Base-by-base conservation (phyloP, 1,140 invertebrate species). In the Zaprionus capensis region DNA sequence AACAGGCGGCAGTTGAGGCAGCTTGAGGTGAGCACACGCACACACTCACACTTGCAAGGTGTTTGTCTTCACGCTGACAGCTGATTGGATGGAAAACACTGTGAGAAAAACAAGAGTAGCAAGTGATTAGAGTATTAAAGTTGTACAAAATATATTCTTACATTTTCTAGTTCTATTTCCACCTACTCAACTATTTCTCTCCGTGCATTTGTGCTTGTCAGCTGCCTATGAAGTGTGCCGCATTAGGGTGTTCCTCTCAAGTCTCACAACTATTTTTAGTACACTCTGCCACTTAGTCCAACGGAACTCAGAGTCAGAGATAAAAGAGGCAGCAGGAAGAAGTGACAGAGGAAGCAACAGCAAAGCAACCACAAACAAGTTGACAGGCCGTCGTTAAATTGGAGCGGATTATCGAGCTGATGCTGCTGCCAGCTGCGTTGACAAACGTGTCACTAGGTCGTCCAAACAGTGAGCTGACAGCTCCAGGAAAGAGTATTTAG, bases 361-460 rank as follows among this genome's bases (percentile, higher is more conserved):
- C 9, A 41, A 46, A 44, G 41, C 41, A 49, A 41, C 26, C 58
- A 36, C 56, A 67, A 63, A 71, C 55, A 70, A 63, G 55, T 70
- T 78, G 71, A 66, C 71, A 78, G 56, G 22, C 63, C 51, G 67
- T 67, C 51, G 72, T 68, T 71, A 66, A 76, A 79, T 55, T 75
- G 72, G 49, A 46, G 49, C 63, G 64, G 79, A 79, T 81, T 71
- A 81, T 78, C 61, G 69, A 65, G 63, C 26, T 71, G 62, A 51
- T 55, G 61, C 65, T 59, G 65, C 24, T 61, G 65, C 51, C 49
- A 69, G 68, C 51, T 72, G 55, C 24, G 66, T 66, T 76, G 76
- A 79, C 72, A 76, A 78, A 26, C 63, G 55, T 81, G 79, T 79
- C 79, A 81, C 34, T 78, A 59, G 66, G 79, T 67, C 67, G 49